Evolutionary conservation across 2,888 invertebrate species (phyloP).

Genomic region (Philaethria dido): DNA sequence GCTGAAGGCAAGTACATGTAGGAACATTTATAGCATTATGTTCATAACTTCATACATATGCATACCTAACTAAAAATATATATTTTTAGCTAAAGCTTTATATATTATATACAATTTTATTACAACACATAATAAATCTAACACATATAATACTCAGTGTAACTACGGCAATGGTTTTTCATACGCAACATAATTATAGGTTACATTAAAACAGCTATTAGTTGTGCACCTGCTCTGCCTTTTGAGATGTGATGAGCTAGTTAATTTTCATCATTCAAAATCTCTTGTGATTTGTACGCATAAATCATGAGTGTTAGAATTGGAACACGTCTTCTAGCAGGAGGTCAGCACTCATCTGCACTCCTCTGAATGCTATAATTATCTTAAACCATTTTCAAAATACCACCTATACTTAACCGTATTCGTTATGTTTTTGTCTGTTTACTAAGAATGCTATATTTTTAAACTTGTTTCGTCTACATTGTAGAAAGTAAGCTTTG

Average conservation of each 20-base stretch:
- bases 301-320: constrained; percentile 62
- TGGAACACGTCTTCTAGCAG: constrained; percentile 54
- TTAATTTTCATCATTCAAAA: constrained; percentile 53
- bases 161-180: not conserved
- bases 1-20: too few species aligned
- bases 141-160: not conserved
- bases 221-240: constrained; percentile 26
- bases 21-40: not conserved
- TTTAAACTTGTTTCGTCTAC: not conserved
- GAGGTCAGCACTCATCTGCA: constrained; percentile 41
- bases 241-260: constrained; percentile 41
- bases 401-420: not conserved
- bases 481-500: not conserved
- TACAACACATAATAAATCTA: too few species aligned
- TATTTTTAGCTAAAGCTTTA: too few species aligned
- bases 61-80: not conserved
- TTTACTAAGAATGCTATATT: not conserved
- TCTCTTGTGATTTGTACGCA: constrained; percentile 59
- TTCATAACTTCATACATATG: not conserved
- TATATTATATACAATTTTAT: too few species aligned
- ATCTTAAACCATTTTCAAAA: constrained; percentile 24
- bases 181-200: constrained; percentile 16
- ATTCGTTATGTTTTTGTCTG: constrained; percentile 20
- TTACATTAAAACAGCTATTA: constrained; percentile 18
- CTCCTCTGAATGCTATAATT: constrained; percentile 37